A percentile compares a stretch with the other conserved stretches of the same genome.
These are phyloP conservation scores for Piezodorus guildinii DNA, from an alignment of 1,140 invertebrate genomes.

Conservation along the genomic window DNA sequence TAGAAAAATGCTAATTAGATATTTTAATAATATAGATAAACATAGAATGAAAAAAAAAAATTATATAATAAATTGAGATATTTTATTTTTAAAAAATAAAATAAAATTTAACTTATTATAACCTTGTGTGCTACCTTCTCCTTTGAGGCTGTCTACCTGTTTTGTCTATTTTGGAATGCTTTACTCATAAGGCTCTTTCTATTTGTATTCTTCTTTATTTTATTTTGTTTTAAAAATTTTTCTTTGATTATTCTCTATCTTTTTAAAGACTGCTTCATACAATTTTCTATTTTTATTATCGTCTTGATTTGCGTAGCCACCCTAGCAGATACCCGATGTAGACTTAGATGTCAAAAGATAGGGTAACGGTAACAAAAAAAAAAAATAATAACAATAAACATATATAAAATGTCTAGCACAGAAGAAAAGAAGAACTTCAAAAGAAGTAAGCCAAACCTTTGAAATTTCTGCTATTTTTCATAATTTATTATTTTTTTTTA, in stretches of 20 bases:
- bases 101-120: constrained; percentile 1
- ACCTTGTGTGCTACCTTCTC: constrained; percentile 11
- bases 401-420: too few relatives aligned
- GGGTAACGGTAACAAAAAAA: too few relatives aligned
- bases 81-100: neutral
- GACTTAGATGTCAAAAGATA: neutral
- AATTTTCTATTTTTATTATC: neutral
- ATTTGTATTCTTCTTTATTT: neutral
- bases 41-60: too few relatives aligned
- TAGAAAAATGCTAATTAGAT: too few relatives aligned
- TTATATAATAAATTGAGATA: too few relatives aligned
- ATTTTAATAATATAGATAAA: too few relatives aligned
- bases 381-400: too few relatives aligned
- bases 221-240: neutral
- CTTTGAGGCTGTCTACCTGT: constrained; percentile 10
- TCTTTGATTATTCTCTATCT: neutral
- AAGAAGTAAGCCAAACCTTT: too few relatives aligned
- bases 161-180: constrained; percentile 13
- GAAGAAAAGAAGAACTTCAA: too few relatives aligned
- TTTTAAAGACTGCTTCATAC: constrained; percentile 4
- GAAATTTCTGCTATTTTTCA: too few relatives aligned
- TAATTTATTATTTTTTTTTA: too few relatives aligned
- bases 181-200: neutral
- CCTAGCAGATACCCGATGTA: constrained; percentile 6
- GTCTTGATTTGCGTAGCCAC: constrained; percentile 6